phyloP scores from a whole-genome alignment of 2,113 vertebrate species.

The Paralichthys olivaceus region DNA sequence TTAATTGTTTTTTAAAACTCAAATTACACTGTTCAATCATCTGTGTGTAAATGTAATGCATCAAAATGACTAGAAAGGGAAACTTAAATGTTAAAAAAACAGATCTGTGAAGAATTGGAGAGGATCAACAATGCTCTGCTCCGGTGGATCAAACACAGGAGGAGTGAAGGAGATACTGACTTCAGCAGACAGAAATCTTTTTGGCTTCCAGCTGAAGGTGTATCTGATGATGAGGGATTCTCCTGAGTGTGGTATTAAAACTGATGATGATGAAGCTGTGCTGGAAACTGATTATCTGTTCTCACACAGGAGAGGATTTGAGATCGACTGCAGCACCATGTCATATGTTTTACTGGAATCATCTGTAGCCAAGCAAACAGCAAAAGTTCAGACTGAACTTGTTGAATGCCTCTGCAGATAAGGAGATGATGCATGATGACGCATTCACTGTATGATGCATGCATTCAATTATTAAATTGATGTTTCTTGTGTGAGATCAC shows the following conservation, averaged over 20 bases:
- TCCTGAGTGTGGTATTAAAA: conserved; percentile 19
- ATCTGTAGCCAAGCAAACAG: conserved; percentile 12
- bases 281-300: conserved; percentile 47
- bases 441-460: conserved; percentile 25
- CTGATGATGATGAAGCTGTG: conserved; percentile 37
- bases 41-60: not conserved
- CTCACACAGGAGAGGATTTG: conserved; percentile 24
- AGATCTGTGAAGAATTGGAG: not conserved
- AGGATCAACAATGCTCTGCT: conserved; percentile 10
- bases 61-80: not conserved
- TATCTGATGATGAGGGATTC: conserved; percentile 28
- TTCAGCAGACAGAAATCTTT: conserved; percentile 31
- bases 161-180: conserved; percentile 30
- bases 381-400: conserved; percentile 26
- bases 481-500: conserved; percentile 28
- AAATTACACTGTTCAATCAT: not conserved
- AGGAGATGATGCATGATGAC: conserved; percentile 45
- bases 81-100: not conserved
- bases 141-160: conserved; percentile 6
- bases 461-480: conserved; percentile 21
- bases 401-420: conserved; percentile 53
- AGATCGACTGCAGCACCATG: conserved; percentile 41
- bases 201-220: conserved; percentile 31
- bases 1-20: too few relatives aligned
- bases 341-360: conserved; percentile 41